Evolutionary conservation across 2,888 invertebrate species (phyloP), one percentile per base, ranked within the genome.

Genomic region (Galeruca laticollis): DNA sequence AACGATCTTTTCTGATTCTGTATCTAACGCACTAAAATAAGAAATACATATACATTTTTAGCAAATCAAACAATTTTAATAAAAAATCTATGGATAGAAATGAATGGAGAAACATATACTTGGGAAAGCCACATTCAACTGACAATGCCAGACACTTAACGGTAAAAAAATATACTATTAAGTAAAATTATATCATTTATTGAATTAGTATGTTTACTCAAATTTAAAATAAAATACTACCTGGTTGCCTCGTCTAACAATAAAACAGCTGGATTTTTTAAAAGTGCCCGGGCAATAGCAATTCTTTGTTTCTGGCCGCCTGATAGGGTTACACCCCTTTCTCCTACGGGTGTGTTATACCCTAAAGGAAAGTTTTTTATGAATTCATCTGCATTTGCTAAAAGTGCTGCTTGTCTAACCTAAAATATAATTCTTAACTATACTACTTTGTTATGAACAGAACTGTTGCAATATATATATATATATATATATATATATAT

Each of bases 301-400:
- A 98, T 93, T 75, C 98, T 87, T 83, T 98, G 98, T 76, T 97
- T 94, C 85, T 98, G 98, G 0, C 98, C 98, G 0, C 98, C 98
- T 57, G 96, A 96, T 43, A 98, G 88, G n/a, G 97, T 92, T 63
- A 92, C 90, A 0, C 97, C 97, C 67, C 97, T 87, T 86, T 98
- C 98, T 0, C 98, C 98, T 0, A 96, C 93, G 76, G 92, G 82
- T 0, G 97, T 98, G 63, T 91, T 85, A 83, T 98, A 99, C 0
- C 94, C 94, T 0, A 89, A 86, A 0, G 97, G 96, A 83, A 99
- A 95, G 37, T 86, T 86, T 0, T 80, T 83, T 54, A 99, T 94
- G 83, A 99, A 99, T n/a, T 92, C 92, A 83, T 98, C 92, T 0
- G 97, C 98, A 84, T 98, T 97, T 2, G 98, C 97, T 64, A 93